A percentile compares a stretch with the other conserved stretches of the same genome.
Evolutionary conservation across 2,113 vertebrate species (phyloP).

Genomic region (Stictonetta naevosa): DNA sequence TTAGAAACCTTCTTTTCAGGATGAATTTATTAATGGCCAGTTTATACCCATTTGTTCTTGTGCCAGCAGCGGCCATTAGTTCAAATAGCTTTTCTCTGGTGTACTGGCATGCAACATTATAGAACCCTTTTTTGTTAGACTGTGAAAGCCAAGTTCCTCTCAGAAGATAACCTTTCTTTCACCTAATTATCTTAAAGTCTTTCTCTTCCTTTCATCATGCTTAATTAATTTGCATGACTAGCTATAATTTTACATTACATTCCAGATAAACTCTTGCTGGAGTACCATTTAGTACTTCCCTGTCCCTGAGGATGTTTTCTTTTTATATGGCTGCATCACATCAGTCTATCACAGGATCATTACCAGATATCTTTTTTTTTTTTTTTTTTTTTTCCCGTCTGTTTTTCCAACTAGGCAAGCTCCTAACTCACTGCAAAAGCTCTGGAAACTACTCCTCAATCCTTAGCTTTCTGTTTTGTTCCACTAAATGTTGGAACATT

Average conservation of each 20-base stretch:
- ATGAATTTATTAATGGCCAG: not conserved
- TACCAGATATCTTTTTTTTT: not conserved
- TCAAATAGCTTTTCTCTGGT: not conserved
- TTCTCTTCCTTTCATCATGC: not conserved
- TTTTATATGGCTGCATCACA: not conserved
- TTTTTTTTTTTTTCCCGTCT: not conserved
- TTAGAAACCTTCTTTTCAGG: constrained; percentile 1
- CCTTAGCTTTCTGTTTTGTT: not conserved
- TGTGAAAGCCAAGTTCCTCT: not conserved
- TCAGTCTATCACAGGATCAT: not conserved
- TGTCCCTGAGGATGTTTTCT: not conserved
- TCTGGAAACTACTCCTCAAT: not conserved
- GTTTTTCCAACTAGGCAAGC: not conserved
- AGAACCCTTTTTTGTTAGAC: not conserved
- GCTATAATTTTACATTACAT: not conserved
- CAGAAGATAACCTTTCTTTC: not conserved
- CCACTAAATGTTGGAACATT: not conserved
- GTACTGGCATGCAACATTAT: not conserved
- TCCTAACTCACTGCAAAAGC: not conserved
- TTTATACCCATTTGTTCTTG: not conserved
- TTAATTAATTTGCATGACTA: not conserved
- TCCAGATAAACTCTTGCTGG: not conserved
- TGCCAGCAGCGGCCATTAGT: not conserved
- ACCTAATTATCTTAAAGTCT: not conserved
- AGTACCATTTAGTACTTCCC: not conserved